Evolutionary conservation across 2,113 vertebrate species (phyloP), one percentile per base, ranked within the genome.

Genomic region (Speoplatyrhinus poulsoni): DNA sequence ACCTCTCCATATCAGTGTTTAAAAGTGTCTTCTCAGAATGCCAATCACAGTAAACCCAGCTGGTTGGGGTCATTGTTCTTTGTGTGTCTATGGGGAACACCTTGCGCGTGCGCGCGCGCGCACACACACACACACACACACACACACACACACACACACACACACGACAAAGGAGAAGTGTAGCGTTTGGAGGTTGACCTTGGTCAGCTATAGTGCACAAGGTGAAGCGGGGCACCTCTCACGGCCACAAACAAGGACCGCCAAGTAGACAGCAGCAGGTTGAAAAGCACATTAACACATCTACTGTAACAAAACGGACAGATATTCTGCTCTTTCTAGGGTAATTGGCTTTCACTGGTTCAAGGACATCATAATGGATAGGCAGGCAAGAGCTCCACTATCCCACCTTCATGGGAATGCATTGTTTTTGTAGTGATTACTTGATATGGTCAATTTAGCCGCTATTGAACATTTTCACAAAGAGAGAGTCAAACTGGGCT

Each of bases 1-100:
- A 9, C 69, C 61, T 63, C 48, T 4, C 62, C 56, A 62, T 48
- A 59, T 36, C 67, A 65, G 60, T 56, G 65, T 78, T 13, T 72
- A 74, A 78, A 26, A 79, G 53, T 69, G 56, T 63, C 15, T 59
- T 65, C 55, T 70, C 79, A 69, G 74, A 85, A 84, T 81, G 84
- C 75, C 53, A 52, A 55, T 70, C 60, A 73, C 52, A 59, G 62
- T 47, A 69, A 66, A 69, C 65, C 47, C 73, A 60, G 62, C 50
- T 26, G 59, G 69, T 66, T 72, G 63, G 79, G 54, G 67, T 56
- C 4, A 10, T 7, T n/a, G 54, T 69, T 63, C 2, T 72, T 33
- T 70, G 80, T 57, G 69, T 46, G 53, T 56, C n/a, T 17, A 46
- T 9, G 33, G 13, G 56, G 49, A 55, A 15, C 3, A 4, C 15